Conservation (phyloP, 1,140 invertebrate species). For the Tetranychus cinnabarinus region DNA sequence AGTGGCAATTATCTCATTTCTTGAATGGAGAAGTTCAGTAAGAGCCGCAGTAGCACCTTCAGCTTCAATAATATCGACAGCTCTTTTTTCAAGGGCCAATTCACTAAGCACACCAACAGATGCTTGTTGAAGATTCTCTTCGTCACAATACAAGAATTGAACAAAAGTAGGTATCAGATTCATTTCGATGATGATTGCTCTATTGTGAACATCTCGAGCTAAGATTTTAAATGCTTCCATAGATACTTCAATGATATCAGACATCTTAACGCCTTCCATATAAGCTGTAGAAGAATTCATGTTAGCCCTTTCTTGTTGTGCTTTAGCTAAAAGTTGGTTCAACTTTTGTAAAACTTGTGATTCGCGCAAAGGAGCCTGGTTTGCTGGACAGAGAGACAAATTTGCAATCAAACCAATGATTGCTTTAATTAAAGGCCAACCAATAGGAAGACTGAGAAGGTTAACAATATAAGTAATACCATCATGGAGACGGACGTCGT, state of each 20-base stretch:
- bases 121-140: slow-evolving; percentile 90
- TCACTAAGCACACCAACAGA: slow-evolving; percentile 89
- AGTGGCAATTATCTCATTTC: slow-evolving; percentile 74
- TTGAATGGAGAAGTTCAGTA: slow-evolving; percentile 78
- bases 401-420: slow-evolving; percentile 91
- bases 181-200: slow-evolving; percentile 69
- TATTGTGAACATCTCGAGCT: slow-evolving; percentile 72
- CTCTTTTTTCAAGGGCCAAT: slow-evolving; percentile 31
- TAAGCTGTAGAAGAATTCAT: slow-evolving; percentile 30
- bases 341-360: slow-evolving; percentile 81
- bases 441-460: slow-evolving; percentile 69
- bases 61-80: slow-evolving; percentile 85
- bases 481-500: slow-evolving; percentile 76
- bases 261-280: slow-evolving; percentile 89
- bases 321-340: slow-evolving; percentile 68
- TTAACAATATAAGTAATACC: slow-evolving; percentile 82
- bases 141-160: slow-evolving; percentile 77
- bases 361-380: slow-evolving; percentile 77
- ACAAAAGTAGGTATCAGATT: slow-evolving; percentile 87
- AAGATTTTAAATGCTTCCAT: slow-evolving; percentile 90
- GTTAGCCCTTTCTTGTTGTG: slow-evolving; percentile 30
- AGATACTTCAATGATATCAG: slow-evolving; percentile 91
- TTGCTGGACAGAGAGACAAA: slow-evolving; percentile 77
- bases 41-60: slow-evolving; percentile 86
- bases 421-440: slow-evolving; percentile 77